These are phyloP conservation scores for Colossoma macropomum DNA, from an alignment of 2,113 vertebrate genomes.

Conservation along the genomic window DNA sequence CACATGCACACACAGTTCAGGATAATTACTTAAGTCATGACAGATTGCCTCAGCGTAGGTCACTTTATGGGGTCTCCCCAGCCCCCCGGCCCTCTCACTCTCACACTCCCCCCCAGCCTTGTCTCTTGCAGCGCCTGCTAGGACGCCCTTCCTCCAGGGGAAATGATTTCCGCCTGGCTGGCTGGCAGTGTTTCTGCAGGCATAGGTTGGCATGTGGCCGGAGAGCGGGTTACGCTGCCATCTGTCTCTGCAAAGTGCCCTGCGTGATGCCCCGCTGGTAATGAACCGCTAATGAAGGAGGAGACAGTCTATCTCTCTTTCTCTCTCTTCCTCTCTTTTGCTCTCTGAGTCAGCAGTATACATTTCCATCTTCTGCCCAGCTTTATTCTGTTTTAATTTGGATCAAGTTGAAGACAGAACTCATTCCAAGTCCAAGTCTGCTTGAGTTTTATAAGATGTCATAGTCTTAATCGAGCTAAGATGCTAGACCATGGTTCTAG, in stretches of 20 bases:
- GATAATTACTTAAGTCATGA: conserved; percentile 62
- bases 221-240: conserved; percentile 90
- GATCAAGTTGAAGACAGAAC: not conserved
- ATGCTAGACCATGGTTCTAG: not conserved
- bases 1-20: conserved; percentile 42
- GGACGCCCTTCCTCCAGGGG: conserved; percentile 87
- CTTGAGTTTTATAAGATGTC: not conserved
- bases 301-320: conserved; percentile 17
- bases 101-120: conserved; percentile 18
- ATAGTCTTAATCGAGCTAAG: not conserved
- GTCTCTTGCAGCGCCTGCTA: conserved; percentile 78
- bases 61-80: conserved; percentile 51
- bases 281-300: conserved; percentile 48
- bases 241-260: conserved; percentile 78
- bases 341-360: conserved; percentile 15
- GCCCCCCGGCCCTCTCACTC: conserved; percentile 33
- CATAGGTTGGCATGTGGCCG: conserved; percentile 86
- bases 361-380: not conserved
- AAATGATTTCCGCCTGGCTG: conserved; percentile 93
- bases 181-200: conserved; percentile 88
- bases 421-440: not conserved
- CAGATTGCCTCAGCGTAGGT: conserved; percentile 62
- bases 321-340: not conserved
- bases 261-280: conserved; percentile 52
- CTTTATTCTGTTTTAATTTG: conserved; percentile 2